Base-by-base conservation (phyloP, 2,113 vertebrate genomes). In the Eolophus roseicapilla region DNA sequence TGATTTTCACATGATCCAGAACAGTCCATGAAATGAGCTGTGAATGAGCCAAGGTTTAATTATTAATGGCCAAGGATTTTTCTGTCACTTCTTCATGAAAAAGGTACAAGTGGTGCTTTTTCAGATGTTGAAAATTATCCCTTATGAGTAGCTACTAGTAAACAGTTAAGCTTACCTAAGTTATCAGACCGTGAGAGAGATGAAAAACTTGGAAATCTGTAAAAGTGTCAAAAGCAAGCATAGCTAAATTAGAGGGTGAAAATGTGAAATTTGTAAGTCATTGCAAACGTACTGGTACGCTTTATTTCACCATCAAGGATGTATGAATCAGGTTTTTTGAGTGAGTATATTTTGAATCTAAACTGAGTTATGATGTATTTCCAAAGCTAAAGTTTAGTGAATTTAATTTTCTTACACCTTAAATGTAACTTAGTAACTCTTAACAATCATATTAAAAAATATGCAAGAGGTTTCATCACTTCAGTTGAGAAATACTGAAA, bases 1-100 rank as follows among this genome's bases (percentile, higher is more conserved):
- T 97, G 98, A 95, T 97, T 97, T 98, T 98, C 97, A 96, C 97
- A 96, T 90, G 96, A 97, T 98, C 96, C 97, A 98, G 98, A 98
- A 98, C 96, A 93, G 96, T 23, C 55, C 55, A 28, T 68, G 1
- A 73, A 83, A 63, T 53, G 14, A 52, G 46, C 23, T 0, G 0
- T 60, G 60, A 47, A 49, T 39, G 23, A 85, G 37, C 24, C n/a
- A 43, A 21, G 9, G 33, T 27, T 93, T 88, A 79, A 74, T 69
- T 70, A 62, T 17, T 88, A 62, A 71, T 28, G 41, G 33, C 23
- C 29, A 47, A 46, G 64, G 35, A 17, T 1, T 49, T 68, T 76
- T 86, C 37, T 52, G 46, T 62, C 1, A 1, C 20, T 91, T 84
- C 21, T 78, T 79, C 13, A 13, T 55, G 33, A 47, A 82, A 79